phyloP scores from a whole-genome alignment of 2,888 invertebrate genomes.

The Mamestra brassicae region DNA sequence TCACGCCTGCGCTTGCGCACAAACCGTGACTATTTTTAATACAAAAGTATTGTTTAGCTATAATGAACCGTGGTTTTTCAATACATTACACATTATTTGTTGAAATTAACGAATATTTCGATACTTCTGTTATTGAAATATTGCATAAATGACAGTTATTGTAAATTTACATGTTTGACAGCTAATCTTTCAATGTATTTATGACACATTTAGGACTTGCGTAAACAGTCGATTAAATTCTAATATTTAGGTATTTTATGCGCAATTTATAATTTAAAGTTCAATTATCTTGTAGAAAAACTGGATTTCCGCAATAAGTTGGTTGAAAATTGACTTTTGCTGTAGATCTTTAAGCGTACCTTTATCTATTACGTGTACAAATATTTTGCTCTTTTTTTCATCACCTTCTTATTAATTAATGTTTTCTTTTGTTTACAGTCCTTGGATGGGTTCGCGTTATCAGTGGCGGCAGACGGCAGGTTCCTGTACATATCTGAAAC shows the following conservation, averaged over 20 bases:
- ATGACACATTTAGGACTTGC: constrained; percentile 1
- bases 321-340: not conserved
- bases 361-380: too few relatives aligned
- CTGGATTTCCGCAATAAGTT: not conserved
- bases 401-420: not conserved
- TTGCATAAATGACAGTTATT: constrained; percentile 30
- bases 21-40: constrained; percentile 64
- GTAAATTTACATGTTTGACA: constrained; percentile 26
- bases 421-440: constrained; percentile 92
- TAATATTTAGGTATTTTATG: not conserved
- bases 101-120: constrained; percentile 55
- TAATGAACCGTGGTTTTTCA: constrained; percentile 65
- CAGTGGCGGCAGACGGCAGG: constrained; percentile 98
- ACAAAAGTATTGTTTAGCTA: constrained; percentile 68
- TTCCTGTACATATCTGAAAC: constrained; percentile 99
- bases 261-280: not conserved
- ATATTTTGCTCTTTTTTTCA: too few relatives aligned
- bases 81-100: constrained; percentile 59
- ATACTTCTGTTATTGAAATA: constrained; percentile 30
- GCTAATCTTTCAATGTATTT: constrained; percentile 9
- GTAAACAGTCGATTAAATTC: not conserved
- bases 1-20: constrained; percentile 67
- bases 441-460: constrained; percentile 99
- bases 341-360: not conserved
- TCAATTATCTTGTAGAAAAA: not conserved